phyloP scores from a whole-genome alignment of 1,140 invertebrate genomes.

The Diprion similis region DNA sequence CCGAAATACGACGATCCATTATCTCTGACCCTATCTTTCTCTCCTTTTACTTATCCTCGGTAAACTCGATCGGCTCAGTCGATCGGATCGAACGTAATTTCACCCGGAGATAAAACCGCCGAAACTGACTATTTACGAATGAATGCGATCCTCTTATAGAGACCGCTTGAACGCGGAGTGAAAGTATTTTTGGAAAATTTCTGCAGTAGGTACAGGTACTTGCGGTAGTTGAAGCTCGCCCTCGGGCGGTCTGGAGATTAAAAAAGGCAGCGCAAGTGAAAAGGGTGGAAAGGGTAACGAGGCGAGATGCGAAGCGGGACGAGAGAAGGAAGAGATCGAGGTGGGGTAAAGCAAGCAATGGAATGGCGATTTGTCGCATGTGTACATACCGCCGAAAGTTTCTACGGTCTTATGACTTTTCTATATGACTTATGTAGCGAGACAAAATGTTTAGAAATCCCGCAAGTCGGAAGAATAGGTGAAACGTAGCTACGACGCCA shows the following conservation, averaged over 20 bases:
- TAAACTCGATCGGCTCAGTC: no score
- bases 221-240: not conserved
- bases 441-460: conserved; percentile 3
- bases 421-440: conserved; percentile 1
- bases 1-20: no score
- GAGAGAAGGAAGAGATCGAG: not conserved
- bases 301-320: no score
- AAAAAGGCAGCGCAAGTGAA: no score
- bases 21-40: no score
- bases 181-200: not conserved
- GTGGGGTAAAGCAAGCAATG: not conserved
- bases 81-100: no score
- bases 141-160: no score
- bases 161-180: not conserved
- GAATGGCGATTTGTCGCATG: conserved; percentile 1
- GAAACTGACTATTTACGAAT: no score
- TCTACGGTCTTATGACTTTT: not conserved
- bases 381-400: not conserved
- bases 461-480: not conserved
- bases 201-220: not conserved
- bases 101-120: no score
- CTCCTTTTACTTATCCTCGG: no score
- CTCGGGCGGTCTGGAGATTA: not conserved
- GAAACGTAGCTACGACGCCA: not conserved
- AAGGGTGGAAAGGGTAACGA: no score